phyloP scores from a whole-genome alignment of 2,113 vertebrate species.

The Rhabdornis inornatus region DNA sequence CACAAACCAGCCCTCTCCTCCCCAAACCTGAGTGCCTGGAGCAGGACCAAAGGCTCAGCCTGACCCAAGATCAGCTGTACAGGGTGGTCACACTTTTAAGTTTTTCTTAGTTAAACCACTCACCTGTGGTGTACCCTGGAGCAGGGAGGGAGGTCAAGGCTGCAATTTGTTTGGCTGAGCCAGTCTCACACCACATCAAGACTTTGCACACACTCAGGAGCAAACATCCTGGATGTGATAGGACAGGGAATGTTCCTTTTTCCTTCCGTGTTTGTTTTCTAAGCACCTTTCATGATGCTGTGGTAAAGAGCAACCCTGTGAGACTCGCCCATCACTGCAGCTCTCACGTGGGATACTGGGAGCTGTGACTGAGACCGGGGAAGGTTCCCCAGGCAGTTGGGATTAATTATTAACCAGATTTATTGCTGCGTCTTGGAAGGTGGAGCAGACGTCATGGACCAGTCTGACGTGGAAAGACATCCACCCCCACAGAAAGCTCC shows the following conservation, averaged over 20 bases:
- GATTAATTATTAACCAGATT: constrained; percentile 20
- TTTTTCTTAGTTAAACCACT: neutral
- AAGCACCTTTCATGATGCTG: neutral
- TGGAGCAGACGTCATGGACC: neutral
- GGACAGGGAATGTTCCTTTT: neutral
- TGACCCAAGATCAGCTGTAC: accelerated
- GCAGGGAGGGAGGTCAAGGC: neutral
- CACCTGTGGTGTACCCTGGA: neutral
- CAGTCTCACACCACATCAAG: neutral
- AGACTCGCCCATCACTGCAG: accelerated
- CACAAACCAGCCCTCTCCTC: neutral
- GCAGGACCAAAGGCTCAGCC: neutral
- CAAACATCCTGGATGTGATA: neutral
- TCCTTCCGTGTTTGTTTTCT: neutral
- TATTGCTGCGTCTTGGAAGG: neutral
- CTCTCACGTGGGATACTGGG: neutral
- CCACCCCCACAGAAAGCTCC: neutral
- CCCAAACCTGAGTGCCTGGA: neutral
- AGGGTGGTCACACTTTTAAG: neutral
- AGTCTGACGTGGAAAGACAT: neutral
- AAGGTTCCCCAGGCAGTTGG: neutral
- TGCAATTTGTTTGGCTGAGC: neutral
- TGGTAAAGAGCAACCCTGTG: neutral
- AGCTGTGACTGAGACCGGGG: accelerated
- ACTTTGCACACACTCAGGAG: accelerated